These are phyloP conservation scores for Thunnus maccoyii DNA, from an alignment of 2,113 vertebrate genomes.

Conservation along the genomic window DNA sequence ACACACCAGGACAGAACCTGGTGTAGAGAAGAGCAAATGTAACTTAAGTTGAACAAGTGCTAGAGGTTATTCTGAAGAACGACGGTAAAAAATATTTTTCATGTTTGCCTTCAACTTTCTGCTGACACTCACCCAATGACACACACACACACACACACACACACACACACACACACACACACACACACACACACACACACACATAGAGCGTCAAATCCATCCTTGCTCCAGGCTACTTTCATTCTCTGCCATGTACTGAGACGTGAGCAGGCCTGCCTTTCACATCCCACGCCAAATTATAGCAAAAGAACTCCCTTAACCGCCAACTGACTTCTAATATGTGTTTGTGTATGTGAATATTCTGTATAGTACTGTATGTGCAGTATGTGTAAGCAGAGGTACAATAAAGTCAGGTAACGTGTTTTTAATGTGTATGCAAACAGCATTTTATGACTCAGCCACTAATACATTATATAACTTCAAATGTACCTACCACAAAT, in stretches of 20 bases:
- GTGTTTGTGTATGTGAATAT: conserved; percentile 15
- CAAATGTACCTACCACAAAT: conserved; percentile 9
- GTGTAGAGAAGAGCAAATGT: background rate
- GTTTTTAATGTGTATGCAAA: conserved; percentile 11
- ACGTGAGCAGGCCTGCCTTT: conserved; percentile 78
- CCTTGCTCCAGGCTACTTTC: conserved; percentile 58
- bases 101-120: conserved; percentile 22
- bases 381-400: background rate
- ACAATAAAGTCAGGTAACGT: background rate
- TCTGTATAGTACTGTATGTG: background rate
- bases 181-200: background rate
- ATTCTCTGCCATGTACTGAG: conserved; percentile 46
- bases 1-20: background rate
- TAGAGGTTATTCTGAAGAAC: conserved; percentile 12
- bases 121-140: conserved; percentile 39
- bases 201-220: conserved; percentile 53
- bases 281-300: conserved; percentile 54
- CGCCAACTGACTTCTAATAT: conserved; percentile 45
- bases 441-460: background rate
- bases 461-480: conserved; percentile 19
- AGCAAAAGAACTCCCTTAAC: conserved; percentile 51
- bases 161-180: no score
- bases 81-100: conserved; percentile 7
- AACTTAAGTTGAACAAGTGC: conserved; percentile 17
- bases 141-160: no score